These are phyloP conservation scores for Metalampra italica DNA, from an alignment of 2,888 invertebrate species.

Conservation along the genomic window DNA sequence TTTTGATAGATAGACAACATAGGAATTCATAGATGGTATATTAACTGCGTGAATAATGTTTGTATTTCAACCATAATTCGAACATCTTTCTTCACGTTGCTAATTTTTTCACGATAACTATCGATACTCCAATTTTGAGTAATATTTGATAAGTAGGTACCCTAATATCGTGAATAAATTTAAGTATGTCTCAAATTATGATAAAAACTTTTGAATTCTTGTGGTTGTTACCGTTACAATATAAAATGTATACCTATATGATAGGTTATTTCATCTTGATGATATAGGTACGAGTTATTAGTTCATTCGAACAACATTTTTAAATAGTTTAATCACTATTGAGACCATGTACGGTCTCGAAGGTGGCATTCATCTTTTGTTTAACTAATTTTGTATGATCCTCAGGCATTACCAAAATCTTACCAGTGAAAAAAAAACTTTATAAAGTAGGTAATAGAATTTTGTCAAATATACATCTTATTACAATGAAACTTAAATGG, in stretches of 20 bases:
- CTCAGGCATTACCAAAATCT: too few relatives aligned
- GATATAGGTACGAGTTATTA: background rate
- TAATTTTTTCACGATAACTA: background rate
- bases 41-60: background rate
- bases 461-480: too few relatives aligned
- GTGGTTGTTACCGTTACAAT: background rate
- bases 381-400: too few relatives aligned
- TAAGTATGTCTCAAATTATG: background rate
- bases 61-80: background rate
- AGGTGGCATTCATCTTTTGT: too few relatives aligned
- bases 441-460: too few relatives aligned
- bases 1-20: constrained; percentile 43
- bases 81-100: background rate
- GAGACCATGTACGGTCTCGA: background rate
- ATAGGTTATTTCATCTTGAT: background rate
- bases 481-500: background rate
- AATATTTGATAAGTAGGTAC: background rate
- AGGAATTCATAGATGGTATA: constrained; percentile 2
- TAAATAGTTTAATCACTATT: background rate
- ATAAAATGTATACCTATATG: background rate
- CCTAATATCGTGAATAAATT: background rate
- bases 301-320: background rate
- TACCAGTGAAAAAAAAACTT: too few relatives aligned
- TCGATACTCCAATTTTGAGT: background rate
- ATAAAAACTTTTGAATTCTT: background rate